Evolutionary conservation across 2,113 vertebrate species (phyloP).

Genomic region (Oenanthe oenanthe): DNA sequence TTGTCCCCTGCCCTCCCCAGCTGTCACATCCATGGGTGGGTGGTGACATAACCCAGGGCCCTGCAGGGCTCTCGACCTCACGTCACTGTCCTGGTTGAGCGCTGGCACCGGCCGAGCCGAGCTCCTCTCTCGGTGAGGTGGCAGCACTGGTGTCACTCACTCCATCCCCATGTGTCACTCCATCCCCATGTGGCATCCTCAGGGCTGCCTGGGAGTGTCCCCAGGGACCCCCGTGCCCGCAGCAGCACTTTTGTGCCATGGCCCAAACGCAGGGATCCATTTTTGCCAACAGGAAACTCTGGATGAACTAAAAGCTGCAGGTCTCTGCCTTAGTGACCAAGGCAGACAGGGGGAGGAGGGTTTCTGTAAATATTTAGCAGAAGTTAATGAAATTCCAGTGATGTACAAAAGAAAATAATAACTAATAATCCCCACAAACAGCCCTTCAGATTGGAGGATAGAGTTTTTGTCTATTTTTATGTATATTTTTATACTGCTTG

Average conservation of each 20-base stretch:
- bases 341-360: background rate
- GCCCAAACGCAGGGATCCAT: rapidly evolving
- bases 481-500: conserved; percentile 69
- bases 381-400: background rate
- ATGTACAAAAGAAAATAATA: background rate
- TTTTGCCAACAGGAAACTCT: background rate
- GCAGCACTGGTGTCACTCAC: background rate
- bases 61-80: background rate
- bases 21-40: background rate
- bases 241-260: rapidly evolving
- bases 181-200: background rate
- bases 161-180: rapidly evolving
- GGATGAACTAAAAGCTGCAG: background rate
- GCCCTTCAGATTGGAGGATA: conserved; percentile 26
- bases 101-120: rapidly evolving
- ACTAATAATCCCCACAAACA: background rate
- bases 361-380: conserved; percentile 50
- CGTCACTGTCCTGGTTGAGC: rapidly evolving
- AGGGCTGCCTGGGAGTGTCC: background rate
- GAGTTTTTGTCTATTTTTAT: conserved; percentile 29
- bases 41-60: background rate
- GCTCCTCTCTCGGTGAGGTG: rapidly evolving
- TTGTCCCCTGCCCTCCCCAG: background rate
- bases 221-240: rapidly evolving
- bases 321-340: background rate